Percentiles rank a stretch among this genome's conserved stretches.
These are phyloP conservation scores for Drosophila prolongata DNA, from an alignment of 2,888 invertebrate species.

Conservation along the genomic window DNA sequence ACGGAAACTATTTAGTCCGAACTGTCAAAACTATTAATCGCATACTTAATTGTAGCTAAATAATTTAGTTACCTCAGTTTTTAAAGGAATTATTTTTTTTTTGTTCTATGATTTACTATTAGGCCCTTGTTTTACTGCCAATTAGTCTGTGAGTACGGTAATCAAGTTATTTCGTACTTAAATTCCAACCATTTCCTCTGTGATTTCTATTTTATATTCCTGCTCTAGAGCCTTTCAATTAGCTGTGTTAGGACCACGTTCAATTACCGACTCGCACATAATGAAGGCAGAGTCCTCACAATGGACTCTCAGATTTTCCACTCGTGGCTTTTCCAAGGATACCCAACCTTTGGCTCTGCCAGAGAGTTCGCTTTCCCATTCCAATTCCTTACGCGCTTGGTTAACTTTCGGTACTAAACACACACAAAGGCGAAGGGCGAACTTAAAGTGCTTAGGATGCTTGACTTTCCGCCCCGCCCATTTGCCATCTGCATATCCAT, in stretches of 20 bases:
- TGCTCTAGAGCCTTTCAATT: neutral
- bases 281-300: neutral
- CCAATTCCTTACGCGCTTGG: conserved; percentile 22
- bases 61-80: too few species aligned
- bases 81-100: too few species aligned
- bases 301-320: conserved; percentile 9
- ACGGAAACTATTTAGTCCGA: too few species aligned
- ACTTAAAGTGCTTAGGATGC: conserved; percentile 39
- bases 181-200: too few species aligned
- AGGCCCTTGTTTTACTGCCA: too few species aligned
- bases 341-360: conserved; percentile 33
- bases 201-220: too few species aligned
- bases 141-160: too few species aligned
- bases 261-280: neutral
- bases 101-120: too few species aligned
- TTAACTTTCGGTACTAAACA: conserved; percentile 41
- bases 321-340: conserved; percentile 27
- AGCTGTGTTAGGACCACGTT: neutral
- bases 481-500: conserved; percentile 18
- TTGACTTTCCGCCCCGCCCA: conserved; percentile 17
- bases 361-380: conserved; percentile 24
- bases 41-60: too few species aligned
- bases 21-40: too few species aligned
- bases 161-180: too few species aligned
- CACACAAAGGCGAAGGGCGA: conserved; percentile 11